phyloP scores from a whole-genome alignment of 2,888 invertebrate genomes.

The Aphodius granarius region DNA sequence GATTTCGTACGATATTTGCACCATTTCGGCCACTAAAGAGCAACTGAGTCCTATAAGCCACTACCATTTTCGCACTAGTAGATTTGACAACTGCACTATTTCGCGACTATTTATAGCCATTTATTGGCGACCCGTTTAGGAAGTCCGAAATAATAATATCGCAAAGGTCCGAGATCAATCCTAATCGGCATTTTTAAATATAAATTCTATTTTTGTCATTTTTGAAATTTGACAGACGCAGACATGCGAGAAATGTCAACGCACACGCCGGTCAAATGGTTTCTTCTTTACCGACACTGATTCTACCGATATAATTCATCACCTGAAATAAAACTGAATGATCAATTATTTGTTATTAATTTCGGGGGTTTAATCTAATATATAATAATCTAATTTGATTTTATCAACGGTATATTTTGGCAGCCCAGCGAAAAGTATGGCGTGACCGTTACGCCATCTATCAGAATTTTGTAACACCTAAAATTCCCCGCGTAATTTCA shows the following conservation, averaged over 20 bases:
- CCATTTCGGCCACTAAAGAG: slow-evolving; percentile 41
- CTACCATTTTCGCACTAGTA: slow-evolving; percentile 41
- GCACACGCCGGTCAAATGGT: slow-evolving; percentile 13
- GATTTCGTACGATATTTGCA: slow-evolving; percentile 35
- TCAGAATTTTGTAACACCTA: no score
- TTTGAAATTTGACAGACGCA: slow-evolving; percentile 34
- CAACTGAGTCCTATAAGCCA: slow-evolving; percentile 41
- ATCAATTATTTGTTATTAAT: no score
- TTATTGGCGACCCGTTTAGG: neutral
- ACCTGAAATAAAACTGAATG: no score
- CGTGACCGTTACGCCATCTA: no score
- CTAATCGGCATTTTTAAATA: slow-evolving; percentile 27
- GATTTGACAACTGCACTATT: slow-evolving; percentile 15
- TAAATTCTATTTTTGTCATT: slow-evolving; percentile 33
- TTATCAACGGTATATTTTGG: no score
- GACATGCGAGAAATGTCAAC: slow-evolving; percentile 22
- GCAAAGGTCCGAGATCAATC: slow-evolving; percentile 21
- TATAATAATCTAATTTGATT: no score
- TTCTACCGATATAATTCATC: no score
- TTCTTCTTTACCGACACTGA: slow-evolving; percentile 13
- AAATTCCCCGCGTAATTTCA: no score
- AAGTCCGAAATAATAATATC: slow-evolving; percentile 1
- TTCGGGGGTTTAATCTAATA: no score
- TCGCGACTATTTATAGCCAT: neutral
- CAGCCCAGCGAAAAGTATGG: no score